Conservation (phyloP, 1,140 invertebrate species). For the Drosophila mauritiana region DNA sequence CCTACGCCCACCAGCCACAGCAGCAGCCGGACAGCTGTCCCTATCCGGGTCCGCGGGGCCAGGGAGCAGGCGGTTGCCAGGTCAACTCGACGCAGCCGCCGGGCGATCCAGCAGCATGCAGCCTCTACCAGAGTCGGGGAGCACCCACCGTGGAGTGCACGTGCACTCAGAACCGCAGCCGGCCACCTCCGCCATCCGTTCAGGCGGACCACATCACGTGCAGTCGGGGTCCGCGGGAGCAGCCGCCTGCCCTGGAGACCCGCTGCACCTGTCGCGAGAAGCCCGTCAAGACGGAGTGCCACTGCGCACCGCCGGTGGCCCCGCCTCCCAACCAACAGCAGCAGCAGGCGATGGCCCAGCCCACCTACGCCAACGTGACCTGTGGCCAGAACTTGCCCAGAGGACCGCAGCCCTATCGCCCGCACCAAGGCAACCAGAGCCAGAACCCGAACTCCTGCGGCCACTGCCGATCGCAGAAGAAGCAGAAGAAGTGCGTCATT, state of each 20-base stretch:
- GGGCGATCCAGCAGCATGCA: slow-evolving; percentile 4
- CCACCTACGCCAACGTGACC: slow-evolving; percentile 26
- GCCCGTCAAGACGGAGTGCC: slow-evolving; percentile 4
- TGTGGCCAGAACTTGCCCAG: slow-evolving; percentile 18
- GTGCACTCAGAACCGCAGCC: slow-evolving; percentile 23
- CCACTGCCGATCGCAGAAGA: slow-evolving; percentile 23
- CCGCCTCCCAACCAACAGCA: slow-evolving; percentile 1
- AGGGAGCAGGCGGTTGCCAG: background rate
- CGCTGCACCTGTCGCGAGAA: slow-evolving; percentile 39
- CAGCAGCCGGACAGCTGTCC: background rate
- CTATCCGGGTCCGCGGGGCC: background rate
- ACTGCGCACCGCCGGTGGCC: slow-evolving; percentile 7
- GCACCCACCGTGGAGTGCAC: slow-evolving; percentile 33
- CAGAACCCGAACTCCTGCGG: slow-evolving; percentile 1
- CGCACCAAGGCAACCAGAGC: background rate
- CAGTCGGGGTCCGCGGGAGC: background rate
- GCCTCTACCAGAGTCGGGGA: background rate
- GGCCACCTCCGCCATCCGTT: too few species aligned
- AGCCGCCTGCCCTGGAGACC: background rate
- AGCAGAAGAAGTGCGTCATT: slow-evolving; percentile 47
- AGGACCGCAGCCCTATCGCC: slow-evolving; percentile 3
- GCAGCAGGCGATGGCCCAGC: slow-evolving; percentile 1
- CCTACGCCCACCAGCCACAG: slow-evolving; percentile 6
- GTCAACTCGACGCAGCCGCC: background rate
- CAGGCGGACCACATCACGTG: slow-evolving; percentile 54